Evolutionary conservation across 2,113 vertebrate species (phyloP).

Genomic region (Egretta garzetta): DNA sequence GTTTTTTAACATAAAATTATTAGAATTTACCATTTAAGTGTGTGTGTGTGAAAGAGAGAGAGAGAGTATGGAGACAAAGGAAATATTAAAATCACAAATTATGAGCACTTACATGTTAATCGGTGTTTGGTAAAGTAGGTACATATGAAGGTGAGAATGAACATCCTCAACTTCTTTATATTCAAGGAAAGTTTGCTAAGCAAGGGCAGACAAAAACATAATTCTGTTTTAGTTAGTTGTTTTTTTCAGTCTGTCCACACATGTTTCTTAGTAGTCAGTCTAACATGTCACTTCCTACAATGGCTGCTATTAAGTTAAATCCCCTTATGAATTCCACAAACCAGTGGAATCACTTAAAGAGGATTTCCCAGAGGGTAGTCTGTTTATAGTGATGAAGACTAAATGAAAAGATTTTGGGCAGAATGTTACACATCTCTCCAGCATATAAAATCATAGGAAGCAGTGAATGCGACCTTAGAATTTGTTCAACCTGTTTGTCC

Average conservation of each 20-base stretch:
- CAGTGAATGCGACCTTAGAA: not conserved
- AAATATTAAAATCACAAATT: not conserved
- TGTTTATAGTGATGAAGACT: not conserved
- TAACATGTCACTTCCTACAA: not conserved
- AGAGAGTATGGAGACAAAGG: not conserved
- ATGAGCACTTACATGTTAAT: not conserved
- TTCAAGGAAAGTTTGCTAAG: not conserved
- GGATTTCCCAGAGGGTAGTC: not conserved
- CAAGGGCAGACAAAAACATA: not conserved
- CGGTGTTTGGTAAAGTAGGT: not conserved
- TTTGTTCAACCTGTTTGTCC: not conserved
- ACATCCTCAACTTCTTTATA: not conserved
- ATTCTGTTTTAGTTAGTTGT: not conserved
- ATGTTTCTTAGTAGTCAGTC: not conserved
- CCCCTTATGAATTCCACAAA: not conserved
- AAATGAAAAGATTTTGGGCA: not conserved
- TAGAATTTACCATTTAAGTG: not conserved
- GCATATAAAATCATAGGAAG: not conserved
- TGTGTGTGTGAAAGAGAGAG: too few relatives aligned
- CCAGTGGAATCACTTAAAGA: not conserved
- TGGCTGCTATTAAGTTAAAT: not conserved
- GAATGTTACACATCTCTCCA: not conserved
- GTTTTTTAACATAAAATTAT: not conserved
- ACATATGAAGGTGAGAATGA: not conserved
- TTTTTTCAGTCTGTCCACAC: not conserved